Conservation (phyloP, 2,797 vertebrate species). For the Leontopithecus rosalia region DNA sequence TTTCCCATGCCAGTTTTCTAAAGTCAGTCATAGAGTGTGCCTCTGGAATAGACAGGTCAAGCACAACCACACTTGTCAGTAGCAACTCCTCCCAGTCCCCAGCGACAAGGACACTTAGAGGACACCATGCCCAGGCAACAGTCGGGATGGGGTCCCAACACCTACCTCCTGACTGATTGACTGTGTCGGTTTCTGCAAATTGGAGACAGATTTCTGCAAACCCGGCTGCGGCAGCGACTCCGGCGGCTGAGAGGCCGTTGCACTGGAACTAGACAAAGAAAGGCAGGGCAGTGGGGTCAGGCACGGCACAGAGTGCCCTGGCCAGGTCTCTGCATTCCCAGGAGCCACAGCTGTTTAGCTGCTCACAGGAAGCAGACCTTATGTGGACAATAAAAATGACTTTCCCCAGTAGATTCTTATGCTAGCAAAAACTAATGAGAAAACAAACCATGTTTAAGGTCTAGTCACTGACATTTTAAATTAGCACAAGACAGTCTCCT, state of each 20-base stretch:
- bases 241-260: slow-evolving; percentile 95
- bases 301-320: rapidly evolving
- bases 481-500: neutral
- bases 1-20: neutral
- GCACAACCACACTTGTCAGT: neutral
- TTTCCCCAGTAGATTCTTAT: neutral
- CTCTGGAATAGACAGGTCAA: neutral
- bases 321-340: neutral
- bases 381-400: neutral
- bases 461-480: neutral
- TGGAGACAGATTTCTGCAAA: slow-evolving; percentile 99
- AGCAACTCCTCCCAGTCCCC: neutral
- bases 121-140: rapidly evolving
- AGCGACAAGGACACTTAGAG: neutral
- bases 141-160: neutral
- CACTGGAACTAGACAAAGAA: slow-evolving; percentile 92
- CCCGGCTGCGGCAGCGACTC: slow-evolving; percentile 98
- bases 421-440: neutral
- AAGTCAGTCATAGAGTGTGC: neutral
- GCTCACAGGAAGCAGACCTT: neutral
- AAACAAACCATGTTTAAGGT: neutral
- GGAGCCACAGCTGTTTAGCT: neutral
- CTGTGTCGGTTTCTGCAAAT: slow-evolving; percentile 97
- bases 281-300: neutral
- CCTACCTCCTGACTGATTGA: slow-evolving; percentile 95